Evolutionary conservation across 2,113 vertebrate genomes (phyloP), one percentile per base, ranked within the genome.

Genomic region (Galeopterus variegatus): DNA sequence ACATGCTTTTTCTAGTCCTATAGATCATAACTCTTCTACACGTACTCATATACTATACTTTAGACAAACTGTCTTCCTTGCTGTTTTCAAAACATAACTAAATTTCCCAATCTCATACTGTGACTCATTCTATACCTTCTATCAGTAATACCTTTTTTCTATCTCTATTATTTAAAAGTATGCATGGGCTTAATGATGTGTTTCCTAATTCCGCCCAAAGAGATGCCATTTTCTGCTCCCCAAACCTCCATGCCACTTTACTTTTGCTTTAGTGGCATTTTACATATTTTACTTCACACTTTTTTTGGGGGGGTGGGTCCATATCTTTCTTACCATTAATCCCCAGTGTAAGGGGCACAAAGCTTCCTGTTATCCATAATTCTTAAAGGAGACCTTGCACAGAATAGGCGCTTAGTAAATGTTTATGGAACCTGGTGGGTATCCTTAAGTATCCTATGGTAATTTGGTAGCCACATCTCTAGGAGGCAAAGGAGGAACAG

Each of bases 1-100:
- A 67, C 41, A n/a, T 65, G 72, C 21, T 58, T 65, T 84, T 79
- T 67, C 64, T 31, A 17, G n/a, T 80, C 45, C 56, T 31, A 31
- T 19, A 28, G 45, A 33, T 52, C 64, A n/a, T 1, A 13, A 36
- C n/a, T 58, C 28, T 73, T 72, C 48, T 54, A 41, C 18, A 23
- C 1, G 13, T 54, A 45, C 50, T 93, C 45, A 48, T 33, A 52
- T 17, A 56, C 52, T 80, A 52, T 17, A 56, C 52, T 80, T 64
- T 26, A 93, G 58, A 58, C 12, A 45, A 75, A 62, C 12, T 86
- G 10, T 84, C 21, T 64, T 80, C 45, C 33, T 86, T 81, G 73
- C 31, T 88, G 21, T 90, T 89, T 95, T 86, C 67, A 67, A 86
- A 95, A 54, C 72, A 67, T 23, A 62, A 70, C 19, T 90, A 73